These are phyloP conservation scores for Trissolcus japonicus DNA, from an alignment of 2,888 invertebrate species.

Conservation along the genomic window DNA sequence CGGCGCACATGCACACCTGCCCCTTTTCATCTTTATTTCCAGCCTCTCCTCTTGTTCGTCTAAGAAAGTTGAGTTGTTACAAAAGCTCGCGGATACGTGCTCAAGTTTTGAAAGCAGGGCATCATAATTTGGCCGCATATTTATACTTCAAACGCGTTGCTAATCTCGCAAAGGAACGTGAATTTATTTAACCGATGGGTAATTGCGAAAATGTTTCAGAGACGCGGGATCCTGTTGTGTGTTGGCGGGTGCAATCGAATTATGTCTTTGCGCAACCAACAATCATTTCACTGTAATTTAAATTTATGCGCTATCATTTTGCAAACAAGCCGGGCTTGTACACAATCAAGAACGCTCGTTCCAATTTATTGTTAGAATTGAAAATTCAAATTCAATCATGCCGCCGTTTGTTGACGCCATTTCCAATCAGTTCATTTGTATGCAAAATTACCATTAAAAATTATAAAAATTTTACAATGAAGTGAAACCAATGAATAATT, in stretches of 20 bases:
- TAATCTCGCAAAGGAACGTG: slow-evolving; percentile 9
- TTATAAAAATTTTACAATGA: not conserved
- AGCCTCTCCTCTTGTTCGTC: not conserved
- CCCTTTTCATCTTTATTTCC: slow-evolving; percentile 4
- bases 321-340: slow-evolving; percentile 3
- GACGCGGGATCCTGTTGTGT: not conserved
- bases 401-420: no score
- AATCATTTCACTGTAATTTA: slow-evolving; percentile 1
- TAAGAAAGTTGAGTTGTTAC: slow-evolving; percentile 4
- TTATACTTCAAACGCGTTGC: slow-evolving; percentile 8
- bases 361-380: not conserved
- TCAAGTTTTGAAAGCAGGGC: slow-evolving; percentile 7
- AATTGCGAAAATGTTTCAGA: slow-evolving; percentile 15
- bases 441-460: no score
- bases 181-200: not conserved
- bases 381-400: not conserved
- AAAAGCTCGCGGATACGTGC: slow-evolving; percentile 6
- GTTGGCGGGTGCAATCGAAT: slow-evolving; percentile 6
- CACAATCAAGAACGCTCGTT: no score
- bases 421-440: no score
- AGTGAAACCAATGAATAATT: not conserved
- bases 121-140: slow-evolving; percentile 13
- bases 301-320: slow-evolving; percentile 14
- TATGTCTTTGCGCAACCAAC: slow-evolving; percentile 8
- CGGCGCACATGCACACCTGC: not conserved